These are phyloP conservation scores for Phoenoteleia sp. DNA, from an alignment of 2,888 invertebrate genomes.

Conservation along the genomic window DNA sequence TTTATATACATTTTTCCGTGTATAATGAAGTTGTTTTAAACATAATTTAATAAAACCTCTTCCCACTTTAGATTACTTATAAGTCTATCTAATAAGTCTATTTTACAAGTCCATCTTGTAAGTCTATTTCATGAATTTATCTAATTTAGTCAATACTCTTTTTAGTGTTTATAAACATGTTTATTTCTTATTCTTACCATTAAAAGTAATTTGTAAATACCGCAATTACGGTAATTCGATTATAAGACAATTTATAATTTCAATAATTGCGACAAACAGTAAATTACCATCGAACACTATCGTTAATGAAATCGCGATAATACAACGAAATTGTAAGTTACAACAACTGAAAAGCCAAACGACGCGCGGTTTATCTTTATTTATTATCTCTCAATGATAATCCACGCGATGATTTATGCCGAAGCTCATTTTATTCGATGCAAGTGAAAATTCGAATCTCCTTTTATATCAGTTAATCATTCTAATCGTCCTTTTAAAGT, in stretches of 20 bases:
- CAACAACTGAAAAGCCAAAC: conserved; percentile 16
- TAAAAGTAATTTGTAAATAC: neutral
- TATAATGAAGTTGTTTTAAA: no score
- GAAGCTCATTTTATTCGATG: conserved; percentile 8
- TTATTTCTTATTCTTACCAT: no score
- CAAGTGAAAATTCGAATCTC: neutral
- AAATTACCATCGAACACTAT: neutral
- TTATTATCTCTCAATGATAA: conserved; percentile 39
- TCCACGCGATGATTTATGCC: conserved; percentile 22
- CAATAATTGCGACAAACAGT: conserved; percentile 6
- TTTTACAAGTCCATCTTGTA: no score
- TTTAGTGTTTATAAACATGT: no score
- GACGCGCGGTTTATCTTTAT: conserved; percentile 23
- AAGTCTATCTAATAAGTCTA: no score
- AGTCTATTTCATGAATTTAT: no score
- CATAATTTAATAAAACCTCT: no score
- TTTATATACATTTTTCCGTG: no score
- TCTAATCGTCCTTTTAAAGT: conserved; percentile 17
- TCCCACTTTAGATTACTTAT: no score
- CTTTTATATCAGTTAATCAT: conserved; percentile 1
- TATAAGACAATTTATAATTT: neutral
- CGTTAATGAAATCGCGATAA: conserved; percentile 8
- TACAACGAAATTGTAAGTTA: conserved; percentile 7
- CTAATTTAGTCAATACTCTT: no score
- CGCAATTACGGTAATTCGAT: neutral